A percentile compares a stretch with the other conserved stretches of the same genome.
phyloP scores from a whole-genome alignment of 2,797 vertebrate genomes.

The Macropodus opercularis region DNA sequence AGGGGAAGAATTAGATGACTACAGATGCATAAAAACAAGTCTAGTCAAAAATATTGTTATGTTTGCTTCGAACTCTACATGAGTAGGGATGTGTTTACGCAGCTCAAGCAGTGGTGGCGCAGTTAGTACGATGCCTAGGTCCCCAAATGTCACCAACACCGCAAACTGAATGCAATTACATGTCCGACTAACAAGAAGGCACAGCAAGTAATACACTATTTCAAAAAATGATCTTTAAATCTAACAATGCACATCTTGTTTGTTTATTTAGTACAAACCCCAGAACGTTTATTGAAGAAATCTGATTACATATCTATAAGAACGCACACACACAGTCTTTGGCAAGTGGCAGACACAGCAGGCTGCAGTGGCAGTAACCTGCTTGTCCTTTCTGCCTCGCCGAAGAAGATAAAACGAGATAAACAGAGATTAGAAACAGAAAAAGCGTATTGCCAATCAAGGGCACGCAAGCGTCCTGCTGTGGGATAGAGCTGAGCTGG shows the following conservation, averaged over 20 bases:
- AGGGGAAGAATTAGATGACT: constrained; percentile 39
- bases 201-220: too few relatives aligned
- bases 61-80: constrained; percentile 2
- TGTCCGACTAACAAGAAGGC: too few relatives aligned
- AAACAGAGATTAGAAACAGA: constrained; percentile 56
- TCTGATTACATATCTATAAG: background rate
- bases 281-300: background rate
- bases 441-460: constrained; percentile 49
- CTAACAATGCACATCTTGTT: too few relatives aligned
- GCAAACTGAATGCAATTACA: too few relatives aligned
- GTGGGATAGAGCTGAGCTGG: constrained; percentile 65
- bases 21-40: constrained; percentile 2
- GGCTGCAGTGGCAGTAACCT: constrained; percentile 32
- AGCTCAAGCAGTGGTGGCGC: too few relatives aligned
- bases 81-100: too few relatives aligned
- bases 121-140: too few relatives aligned
- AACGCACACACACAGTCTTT: constrained; percentile 1
- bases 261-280: constrained; percentile 6
- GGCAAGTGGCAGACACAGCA: background rate
- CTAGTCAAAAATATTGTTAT: background rate
- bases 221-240: too few relatives aligned
- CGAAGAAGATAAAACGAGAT: constrained; percentile 62
- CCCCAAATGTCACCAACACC: too few relatives aligned
- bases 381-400: constrained; percentile 50
- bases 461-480: constrained; percentile 34